Percentiles rank a stretch among this genome's conserved stretches.
Evolutionary conservation across 2,797 vertebrate genomes (phyloP).

Genomic region (Eurystomus glaucurus): DNA sequence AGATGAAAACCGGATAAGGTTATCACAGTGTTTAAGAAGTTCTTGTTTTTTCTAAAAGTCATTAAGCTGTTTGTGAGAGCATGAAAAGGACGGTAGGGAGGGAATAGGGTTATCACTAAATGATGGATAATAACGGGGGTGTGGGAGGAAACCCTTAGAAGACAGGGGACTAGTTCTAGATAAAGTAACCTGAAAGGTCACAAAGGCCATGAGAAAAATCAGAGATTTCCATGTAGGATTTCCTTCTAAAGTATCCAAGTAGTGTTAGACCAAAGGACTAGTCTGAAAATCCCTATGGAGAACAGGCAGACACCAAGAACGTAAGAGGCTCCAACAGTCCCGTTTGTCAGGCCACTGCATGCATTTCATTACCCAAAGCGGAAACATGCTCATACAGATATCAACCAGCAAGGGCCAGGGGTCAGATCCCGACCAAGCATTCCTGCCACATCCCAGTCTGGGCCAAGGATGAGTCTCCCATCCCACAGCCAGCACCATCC

Average conservation of each 20-base stretch:
- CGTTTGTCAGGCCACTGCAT: fast-evolving
- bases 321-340: neutral
- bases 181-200: neutral
- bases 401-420: neutral
- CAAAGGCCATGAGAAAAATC: neutral
- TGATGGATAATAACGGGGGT: neutral
- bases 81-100: neutral
- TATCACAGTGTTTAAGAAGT: neutral
- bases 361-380: neutral
- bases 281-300: neutral
- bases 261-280: neutral
- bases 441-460: neutral
- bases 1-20: neutral
- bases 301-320: neutral
- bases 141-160: neutral
- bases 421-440: neutral
- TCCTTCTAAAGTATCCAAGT: neutral
- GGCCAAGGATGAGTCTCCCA: neutral
- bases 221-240: neutral
- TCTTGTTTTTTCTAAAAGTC: neutral
- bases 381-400: neutral
- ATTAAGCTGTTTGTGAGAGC: neutral
- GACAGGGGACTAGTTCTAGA: neutral
- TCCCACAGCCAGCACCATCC: neutral
- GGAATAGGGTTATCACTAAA: neutral